Conservation (phyloP, 2,797 vertebrate genomes). For the Centroberyx gerrardi region DNA sequence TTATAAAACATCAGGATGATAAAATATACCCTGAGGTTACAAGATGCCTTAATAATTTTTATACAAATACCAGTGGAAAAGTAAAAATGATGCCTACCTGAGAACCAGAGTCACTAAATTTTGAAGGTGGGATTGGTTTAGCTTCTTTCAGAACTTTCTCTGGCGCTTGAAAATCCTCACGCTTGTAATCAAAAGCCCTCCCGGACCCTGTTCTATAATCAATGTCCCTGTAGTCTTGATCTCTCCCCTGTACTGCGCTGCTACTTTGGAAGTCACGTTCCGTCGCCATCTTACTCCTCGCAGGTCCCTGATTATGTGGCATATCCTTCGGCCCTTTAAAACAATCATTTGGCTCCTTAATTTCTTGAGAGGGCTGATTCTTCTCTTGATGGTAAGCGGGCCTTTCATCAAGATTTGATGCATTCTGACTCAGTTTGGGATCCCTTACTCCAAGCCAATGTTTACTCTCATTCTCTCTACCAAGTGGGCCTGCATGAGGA, state of each 20-base stretch:
- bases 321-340: slow-evolving; percentile 79
- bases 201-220: slow-evolving; percentile 93
- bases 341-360: slow-evolving; percentile 62
- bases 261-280: slow-evolving; percentile 86
- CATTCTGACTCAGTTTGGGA: slow-evolving; percentile 69
- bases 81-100: slow-evolving; percentile 73
- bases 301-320: slow-evolving; percentile 64
- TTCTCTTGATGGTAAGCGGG: slow-evolving; percentile 77
- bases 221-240: slow-evolving; percentile 96
- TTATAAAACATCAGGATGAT: slow-evolving; percentile 30
- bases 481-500: slow-evolving; percentile 59
- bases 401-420: slow-evolving; percentile 63
- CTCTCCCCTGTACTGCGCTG: slow-evolving; percentile 88
- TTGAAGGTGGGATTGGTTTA: slow-evolving; percentile 80
- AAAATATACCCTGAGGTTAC: not conserved
- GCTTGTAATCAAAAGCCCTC: slow-evolving; percentile 91
- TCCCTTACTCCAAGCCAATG: slow-evolving; percentile 80
- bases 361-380: slow-evolving; percentile 58
- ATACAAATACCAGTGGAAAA: not conserved
- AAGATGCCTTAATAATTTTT: not conserved
- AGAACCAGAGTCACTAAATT: slow-evolving; percentile 82
- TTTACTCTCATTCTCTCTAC: slow-evolving; percentile 77
- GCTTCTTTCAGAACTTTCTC: slow-evolving; percentile 87
- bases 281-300: slow-evolving; percentile 64
- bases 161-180: slow-evolving; percentile 84